Base-by-base conservation (phyloP, 92 coral and sea anemone species). In the Porites cylindrica region DNA sequence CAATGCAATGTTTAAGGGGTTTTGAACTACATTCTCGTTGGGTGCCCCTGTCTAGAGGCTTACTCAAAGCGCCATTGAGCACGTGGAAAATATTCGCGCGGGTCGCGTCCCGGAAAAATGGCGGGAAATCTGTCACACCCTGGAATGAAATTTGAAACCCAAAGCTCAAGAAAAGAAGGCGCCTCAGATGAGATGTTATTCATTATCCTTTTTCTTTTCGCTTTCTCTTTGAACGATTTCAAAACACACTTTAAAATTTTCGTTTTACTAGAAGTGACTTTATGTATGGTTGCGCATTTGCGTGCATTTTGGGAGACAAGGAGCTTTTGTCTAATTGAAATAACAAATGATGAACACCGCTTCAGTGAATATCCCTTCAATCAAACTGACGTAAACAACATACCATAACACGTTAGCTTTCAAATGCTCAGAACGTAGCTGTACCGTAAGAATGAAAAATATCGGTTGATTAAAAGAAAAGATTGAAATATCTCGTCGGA, bases 71-170 rank as follows among this genome's bases (percentile, higher is more conserved):
- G 47, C 47, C 47, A 38, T 62, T 51, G 82, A 78, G 5, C 59
- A 38, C 56, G 70, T 78, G 71, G 6, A 38, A 62, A 78, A 59
- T 10, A 1, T 26, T n/a, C 77, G 59, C 60, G 54, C 32, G 56
- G 58, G 70, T 13, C 63, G 61, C 71, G 43, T 20, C 83, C 61
- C 6, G 2, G 4, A 18, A 62, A 47, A 79, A 38, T 47, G 72
- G 83, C 72, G 72, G 83, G 83, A 65, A 76, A 79, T 19, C 53
- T 79, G 73, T 79, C 83, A 79, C 83, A n/a, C 83, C 72, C 63
- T 29, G n/a, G 6, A 0, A 12, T 13, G n/a, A 13, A 0, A 12
- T 13, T 16, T 7, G 54, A 14, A 53, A 29, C 29, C 13, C 14
- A 11, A 2, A 21, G 1, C 50, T 2, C 11, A 9, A 21, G 72